Base-by-base conservation (phyloP, 1,140 invertebrate species). In the Lordiphosa collinella region DNA sequence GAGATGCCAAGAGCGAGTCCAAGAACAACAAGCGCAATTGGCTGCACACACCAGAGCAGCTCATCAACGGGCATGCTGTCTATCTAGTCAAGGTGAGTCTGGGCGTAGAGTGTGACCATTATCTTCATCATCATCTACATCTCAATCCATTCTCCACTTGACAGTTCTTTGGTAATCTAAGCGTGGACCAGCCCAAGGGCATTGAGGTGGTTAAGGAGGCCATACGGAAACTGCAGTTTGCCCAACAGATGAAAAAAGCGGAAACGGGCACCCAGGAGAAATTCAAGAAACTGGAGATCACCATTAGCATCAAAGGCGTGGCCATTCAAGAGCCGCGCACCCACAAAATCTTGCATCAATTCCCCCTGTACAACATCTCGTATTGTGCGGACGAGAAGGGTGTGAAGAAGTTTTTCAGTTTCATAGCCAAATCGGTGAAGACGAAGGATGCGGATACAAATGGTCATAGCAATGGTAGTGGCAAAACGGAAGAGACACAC, bases 351-450 rank as follows among this genome's bases (percentile, higher is more conserved):
- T 91, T 97, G 82, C 95, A 98, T 89, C 97, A 98, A 89, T 99
- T 98, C 89, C 97, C 97, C 0, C 90, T 99, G n/a, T 97, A 99
- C 89, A 93, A 97, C 89, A 99, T 99, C 90, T 98, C 97, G 0
- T 99, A 99, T 90, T 99, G 98, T 91, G 97, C 98, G 4, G 97
- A 99, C 89, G 98, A 99, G 89, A 99, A 99, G 89, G 96, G 96
- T 35, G 97, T 98, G 51, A 99, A 98, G 87, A 96, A 96, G 72
- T 98, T 98, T 90, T 98, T 99, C 16, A 95, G 94, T 79, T 99
- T 99, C 89, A 98, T 99, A 73, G 97, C 97, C 29, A 99, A 98
- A 91, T 95, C 96, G 69, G 93, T 93, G 5, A 88, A 88, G 62
- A 46, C 50, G 14, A 48, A 46, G 40, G 92, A 92, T 12, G 92